phyloP scores from a whole-genome alignment of 1,140 invertebrate species.

The Drosophila biarmipes region DNA sequence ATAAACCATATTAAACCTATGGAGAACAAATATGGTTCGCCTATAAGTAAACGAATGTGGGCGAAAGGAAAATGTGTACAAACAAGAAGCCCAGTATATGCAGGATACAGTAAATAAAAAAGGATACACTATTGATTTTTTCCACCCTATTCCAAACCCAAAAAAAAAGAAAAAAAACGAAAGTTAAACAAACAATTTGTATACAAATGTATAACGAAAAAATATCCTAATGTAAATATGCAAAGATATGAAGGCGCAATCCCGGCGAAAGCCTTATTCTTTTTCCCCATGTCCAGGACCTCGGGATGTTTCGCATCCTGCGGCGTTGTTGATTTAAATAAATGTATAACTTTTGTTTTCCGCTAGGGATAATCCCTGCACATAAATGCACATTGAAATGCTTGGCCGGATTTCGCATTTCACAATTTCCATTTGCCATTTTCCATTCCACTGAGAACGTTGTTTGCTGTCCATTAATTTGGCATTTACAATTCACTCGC shows the following conservation, averaged over 20 bases:
- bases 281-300: constrained; percentile 17
- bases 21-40: constrained; percentile 44
- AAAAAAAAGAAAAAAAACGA: constrained; percentile 8
- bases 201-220: constrained; percentile 34
- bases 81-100: constrained; percentile 33
- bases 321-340: constrained; percentile 42
- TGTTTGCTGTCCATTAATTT: constrained; percentile 13
- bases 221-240: constrained; percentile 40
- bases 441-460: constrained; percentile 11
- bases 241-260: constrained; percentile 27
- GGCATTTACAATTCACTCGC: constrained; percentile 13
- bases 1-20: constrained; percentile 66
- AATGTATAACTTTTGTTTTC: constrained; percentile 30
- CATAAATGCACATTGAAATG: constrained; percentile 1
- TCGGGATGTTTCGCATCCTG: constrained; percentile 14
- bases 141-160: background rate
- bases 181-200: constrained; percentile 51
- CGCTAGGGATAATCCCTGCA: constrained; percentile 6
- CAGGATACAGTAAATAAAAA: constrained; percentile 40
- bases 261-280: constrained; percentile 4
- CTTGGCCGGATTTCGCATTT: constrained; percentile 2
- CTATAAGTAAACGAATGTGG: constrained; percentile 24
- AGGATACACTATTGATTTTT: constrained; percentile 53
- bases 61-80: constrained; percentile 11
- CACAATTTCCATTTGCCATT: constrained; percentile 6